A percentile compares a stretch with the other conserved stretches of the same genome.
Conservation (phyloP, 2,797 vertebrate species). For the Eutrigla gurnardus region DNA sequence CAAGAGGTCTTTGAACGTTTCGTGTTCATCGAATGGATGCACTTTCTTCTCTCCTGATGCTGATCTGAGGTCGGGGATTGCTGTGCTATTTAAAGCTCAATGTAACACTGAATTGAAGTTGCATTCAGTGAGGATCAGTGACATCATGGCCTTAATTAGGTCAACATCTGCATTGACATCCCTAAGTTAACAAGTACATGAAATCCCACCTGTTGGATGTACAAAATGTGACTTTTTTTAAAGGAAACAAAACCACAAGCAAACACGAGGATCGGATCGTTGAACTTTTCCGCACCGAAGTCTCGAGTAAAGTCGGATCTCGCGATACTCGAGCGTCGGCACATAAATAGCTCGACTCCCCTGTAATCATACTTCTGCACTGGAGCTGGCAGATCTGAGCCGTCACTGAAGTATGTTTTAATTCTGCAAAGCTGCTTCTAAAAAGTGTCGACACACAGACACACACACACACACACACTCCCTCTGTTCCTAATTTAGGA, state of each 20-base stretch:
- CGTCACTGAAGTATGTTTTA: conserved; percentile 52
- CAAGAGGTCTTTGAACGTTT: neutral
- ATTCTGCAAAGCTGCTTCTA: conserved; percentile 41
- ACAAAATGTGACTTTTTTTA: neutral
- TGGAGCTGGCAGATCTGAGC: conserved; percentile 22
- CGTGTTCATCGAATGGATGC: neutral
- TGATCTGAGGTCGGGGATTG: neutral
- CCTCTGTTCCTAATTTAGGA: conserved; percentile 65
- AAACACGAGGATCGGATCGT: neutral
- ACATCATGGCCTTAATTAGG: neutral
- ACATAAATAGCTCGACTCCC: conserved; percentile 29
- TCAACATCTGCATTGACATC: neutral
- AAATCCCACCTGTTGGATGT: neutral
- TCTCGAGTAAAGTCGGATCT: neutral
- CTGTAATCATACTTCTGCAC: conserved; percentile 17
- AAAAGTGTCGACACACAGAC: conserved; percentile 26
- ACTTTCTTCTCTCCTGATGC: neutral
- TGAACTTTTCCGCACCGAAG: neutral
- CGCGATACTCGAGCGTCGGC: neutral
- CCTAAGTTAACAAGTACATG: neutral
- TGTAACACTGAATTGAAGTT: neutral
- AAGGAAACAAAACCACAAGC: neutral
- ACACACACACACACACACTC: conserved; percentile 35
- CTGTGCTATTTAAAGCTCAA: neutral
- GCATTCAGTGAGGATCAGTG: neutral